phyloP scores from a whole-genome alignment of 2,113 vertebrate genomes.

The Sarotherodon lohbergeri region DNA sequence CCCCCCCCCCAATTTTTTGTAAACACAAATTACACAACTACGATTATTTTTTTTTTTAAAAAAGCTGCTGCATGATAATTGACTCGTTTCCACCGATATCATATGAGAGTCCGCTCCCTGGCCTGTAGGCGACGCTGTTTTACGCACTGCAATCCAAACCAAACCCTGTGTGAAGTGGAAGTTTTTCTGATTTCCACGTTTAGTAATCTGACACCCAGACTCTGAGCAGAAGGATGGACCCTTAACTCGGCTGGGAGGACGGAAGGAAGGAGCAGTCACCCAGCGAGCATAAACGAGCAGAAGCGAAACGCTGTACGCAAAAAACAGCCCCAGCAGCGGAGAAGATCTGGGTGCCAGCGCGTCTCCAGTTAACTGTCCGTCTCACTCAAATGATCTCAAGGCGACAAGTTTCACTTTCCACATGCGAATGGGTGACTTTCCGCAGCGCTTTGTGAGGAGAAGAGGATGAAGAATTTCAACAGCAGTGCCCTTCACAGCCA shows the following conservation, averaged over 20 bases:
- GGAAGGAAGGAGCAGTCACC: slow-evolving; percentile 52
- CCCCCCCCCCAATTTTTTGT: neutral
- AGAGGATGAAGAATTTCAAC: slow-evolving; percentile 85
- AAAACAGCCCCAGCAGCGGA: slow-evolving; percentile 12
- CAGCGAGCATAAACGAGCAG: slow-evolving; percentile 29
- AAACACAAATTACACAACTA: neutral
- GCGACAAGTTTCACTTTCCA: slow-evolving; percentile 62
- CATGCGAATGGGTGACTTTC: slow-evolving; percentile 80
- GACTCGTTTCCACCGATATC: neutral
- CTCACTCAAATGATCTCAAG: slow-evolving; percentile 52
- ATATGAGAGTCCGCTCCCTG: neutral
- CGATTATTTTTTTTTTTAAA: rapidly evolving
- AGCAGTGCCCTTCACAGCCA: slow-evolving; percentile 70
- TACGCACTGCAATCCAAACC: neutral
- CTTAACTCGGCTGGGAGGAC: slow-evolving; percentile 54
- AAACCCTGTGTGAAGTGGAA: slow-evolving; percentile 42
- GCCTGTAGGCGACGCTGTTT: slow-evolving; percentile 62
- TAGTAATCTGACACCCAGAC: slow-evolving; percentile 74
- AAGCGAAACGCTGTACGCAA: slow-evolving; percentile 10
- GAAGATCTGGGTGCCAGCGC: slow-evolving; percentile 22
- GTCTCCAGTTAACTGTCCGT: slow-evolving; percentile 21
- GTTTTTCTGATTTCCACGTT: slow-evolving; percentile 64
- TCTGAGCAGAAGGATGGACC: slow-evolving; percentile 66
- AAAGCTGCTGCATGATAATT: neutral
- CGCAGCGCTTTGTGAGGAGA: slow-evolving; percentile 77